Evolutionary conservation across 2,888 invertebrate species (phyloP), one percentile per base, ranked within the genome.

Genomic region (Heliconius sara): DNA sequence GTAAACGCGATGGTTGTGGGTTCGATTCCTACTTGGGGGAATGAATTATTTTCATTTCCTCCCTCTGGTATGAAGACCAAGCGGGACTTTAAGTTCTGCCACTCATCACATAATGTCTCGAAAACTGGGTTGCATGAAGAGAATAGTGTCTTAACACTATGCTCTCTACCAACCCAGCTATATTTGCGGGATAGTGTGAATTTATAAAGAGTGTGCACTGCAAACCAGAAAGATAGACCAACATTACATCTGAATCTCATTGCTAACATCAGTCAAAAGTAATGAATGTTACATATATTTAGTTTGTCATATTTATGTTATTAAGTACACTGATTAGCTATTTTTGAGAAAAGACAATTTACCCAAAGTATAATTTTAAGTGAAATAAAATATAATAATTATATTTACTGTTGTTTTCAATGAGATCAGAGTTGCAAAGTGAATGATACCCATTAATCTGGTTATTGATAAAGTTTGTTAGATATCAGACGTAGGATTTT

Each of bases 401-500:
- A 75, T 78, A 34, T 66, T 25, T 75, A 65, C 76, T 79, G 76
- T 76, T 80, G 80, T 74, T 79, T 73, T 60, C 57, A 70, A 78
- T 70, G 52, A 34, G 68, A 65, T 75, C 66, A 39, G 27, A 25
- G 16, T 77, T 63, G 34, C 34, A 47, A 63, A 66, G 57, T 66
- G 25, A 25, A 67, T 60, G 74, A 27, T 47, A 52, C 13, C 84
- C 85, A 84, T 84, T 85, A 86, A 87, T 88, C 90, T 90, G 90
- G 90, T 91, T 90, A 66, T 91, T 86, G 88, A 89, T 90, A 91
- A 91, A 91, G 85, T 92, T 93, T 91, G 88, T 92, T 93, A 93
- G 94, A 93, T 91, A 90, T 91, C 94, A 95, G 94, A 90, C 84
- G 91, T 95, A 95, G 95, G 90, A 90, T 87, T 93, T 93, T 93